phyloP scores from a whole-genome alignment of 37 sponge, comb jelly and placozoan species.

The Dysidea cf. avara region DNA sequence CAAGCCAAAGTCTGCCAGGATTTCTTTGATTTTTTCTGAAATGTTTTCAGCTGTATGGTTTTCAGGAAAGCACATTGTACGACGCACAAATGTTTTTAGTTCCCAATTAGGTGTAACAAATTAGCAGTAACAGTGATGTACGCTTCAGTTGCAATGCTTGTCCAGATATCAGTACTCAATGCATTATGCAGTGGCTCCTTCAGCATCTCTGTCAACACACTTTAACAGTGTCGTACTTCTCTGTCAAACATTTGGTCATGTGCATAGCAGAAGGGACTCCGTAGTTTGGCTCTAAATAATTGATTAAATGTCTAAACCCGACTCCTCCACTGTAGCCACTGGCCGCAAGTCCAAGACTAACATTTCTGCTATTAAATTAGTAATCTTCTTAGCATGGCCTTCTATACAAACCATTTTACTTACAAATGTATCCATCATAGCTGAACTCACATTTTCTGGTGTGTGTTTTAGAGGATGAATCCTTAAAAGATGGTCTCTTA shows the following conservation, averaged over 20 bases:
- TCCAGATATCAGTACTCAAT: constrained; percentile 27
- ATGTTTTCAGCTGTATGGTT: constrained; percentile 25
- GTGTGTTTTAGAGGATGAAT: constrained; percentile 1
- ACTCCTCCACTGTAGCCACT: constrained; percentile 7
- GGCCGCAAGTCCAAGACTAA: constrained; percentile 10
- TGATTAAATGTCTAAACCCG: constrained; percentile 9
- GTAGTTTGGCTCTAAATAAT: constrained; percentile 21
- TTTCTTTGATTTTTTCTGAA: constrained; percentile 7
- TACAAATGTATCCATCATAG: constrained; percentile 2
- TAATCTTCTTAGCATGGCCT: constrained; percentile 2
- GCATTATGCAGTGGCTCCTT: background rate
- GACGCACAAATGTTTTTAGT: background rate
- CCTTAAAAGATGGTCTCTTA: constrained; percentile 14
- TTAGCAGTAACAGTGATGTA: constrained; percentile 24
- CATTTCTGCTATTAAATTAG: constrained; percentile 19
- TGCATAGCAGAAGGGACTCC: constrained; percentile 11
- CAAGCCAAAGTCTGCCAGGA: background rate
- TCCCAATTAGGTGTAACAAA: constrained; percentile 8
- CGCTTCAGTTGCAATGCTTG: constrained; percentile 25
- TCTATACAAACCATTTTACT: background rate
- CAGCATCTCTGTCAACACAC: constrained; percentile 2
- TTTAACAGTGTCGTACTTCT: background rate
- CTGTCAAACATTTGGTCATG: background rate
- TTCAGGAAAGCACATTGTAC: constrained; percentile 20
- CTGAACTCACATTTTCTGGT: background rate